A percentile compares a stretch with the other conserved stretches of the same genome.
Conservation (phyloP, 2,797 vertebrate species). For the Antennarius maculatus region DNA sequence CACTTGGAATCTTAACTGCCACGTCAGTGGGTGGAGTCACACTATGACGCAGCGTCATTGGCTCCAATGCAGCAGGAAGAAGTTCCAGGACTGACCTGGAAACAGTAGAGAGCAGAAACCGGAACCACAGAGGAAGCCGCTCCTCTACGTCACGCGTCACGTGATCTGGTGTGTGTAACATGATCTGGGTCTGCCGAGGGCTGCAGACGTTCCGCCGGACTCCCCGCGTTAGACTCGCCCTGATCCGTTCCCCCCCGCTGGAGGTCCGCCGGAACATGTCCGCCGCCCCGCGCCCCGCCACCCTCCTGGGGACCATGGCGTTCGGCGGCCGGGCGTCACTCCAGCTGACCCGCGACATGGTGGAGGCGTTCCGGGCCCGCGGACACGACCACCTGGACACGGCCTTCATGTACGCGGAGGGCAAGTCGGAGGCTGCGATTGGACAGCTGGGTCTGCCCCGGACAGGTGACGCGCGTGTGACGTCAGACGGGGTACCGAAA, state of each 20-base stretch:
- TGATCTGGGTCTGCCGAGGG: slow-evolving; percentile 46
- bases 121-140: no score
- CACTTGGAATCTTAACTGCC: no score
- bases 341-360: slow-evolving; percentile 77
- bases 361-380: slow-evolving; percentile 81
- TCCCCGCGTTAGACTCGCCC: background rate
- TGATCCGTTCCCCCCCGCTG: background rate
- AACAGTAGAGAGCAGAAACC: no score
- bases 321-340: slow-evolving; percentile 85
- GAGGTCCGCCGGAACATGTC: slow-evolving; percentile 59
- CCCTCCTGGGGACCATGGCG: slow-evolving; percentile 90
- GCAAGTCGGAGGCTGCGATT: slow-evolving; percentile 87
- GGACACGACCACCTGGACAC: slow-evolving; percentile 87
- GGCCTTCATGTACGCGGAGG: slow-evolving; percentile 88
- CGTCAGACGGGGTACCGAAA: background rate
- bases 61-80: no score
- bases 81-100: no score
- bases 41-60: no score
- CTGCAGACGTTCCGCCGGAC: slow-evolving; percentile 1
- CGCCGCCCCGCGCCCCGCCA: slow-evolving; percentile 59
- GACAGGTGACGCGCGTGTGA: slow-evolving; percentile 67
- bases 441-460: slow-evolving; percentile 83
- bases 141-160: no score
- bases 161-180: slow-evolving; percentile 10
- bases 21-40: no score